Evolutionary conservation across 1,140 invertebrate species (phyloP).

Genomic region (Drosophila subobscura): DNA sequence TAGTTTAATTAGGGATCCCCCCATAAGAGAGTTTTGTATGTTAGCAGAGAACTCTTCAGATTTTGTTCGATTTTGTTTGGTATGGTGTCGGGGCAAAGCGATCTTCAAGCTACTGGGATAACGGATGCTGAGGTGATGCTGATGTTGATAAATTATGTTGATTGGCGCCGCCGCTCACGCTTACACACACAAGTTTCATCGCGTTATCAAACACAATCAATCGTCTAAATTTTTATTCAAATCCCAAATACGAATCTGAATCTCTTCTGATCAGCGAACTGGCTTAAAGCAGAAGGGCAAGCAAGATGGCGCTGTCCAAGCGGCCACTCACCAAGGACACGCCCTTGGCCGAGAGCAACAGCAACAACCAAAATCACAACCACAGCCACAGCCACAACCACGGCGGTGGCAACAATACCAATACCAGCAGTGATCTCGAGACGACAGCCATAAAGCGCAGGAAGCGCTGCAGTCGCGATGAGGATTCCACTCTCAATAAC

Average conservation of each 20-base stretch:
- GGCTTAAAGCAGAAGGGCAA: constrained; percentile 1
- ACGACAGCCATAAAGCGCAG: constrained; percentile 72
- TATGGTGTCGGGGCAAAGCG: constrained; percentile 4
- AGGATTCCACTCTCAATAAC: constrained; percentile 82
- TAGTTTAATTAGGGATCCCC: too few relatives aligned
- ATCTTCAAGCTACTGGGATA: background rate
- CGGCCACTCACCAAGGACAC: constrained; percentile 81
- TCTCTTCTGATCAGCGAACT: constrained; percentile 21
- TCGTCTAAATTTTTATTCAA: background rate
- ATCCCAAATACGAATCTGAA: background rate
- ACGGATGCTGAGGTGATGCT: background rate
- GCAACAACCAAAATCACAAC: constrained; percentile 34
- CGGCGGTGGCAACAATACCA: constrained; percentile 24
- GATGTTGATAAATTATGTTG: background rate
- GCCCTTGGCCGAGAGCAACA: constrained; percentile 65
- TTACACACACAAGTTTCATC: constrained; percentile 1
- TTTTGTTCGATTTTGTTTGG: constrained; percentile 41
- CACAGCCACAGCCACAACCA: constrained; percentile 17
- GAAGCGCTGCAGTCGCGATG: constrained; percentile 80
- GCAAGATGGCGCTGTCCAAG: constrained; percentile 79
- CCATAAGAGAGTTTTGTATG: too few relatives aligned
- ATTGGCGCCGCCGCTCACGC: background rate
- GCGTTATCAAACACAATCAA: background rate
- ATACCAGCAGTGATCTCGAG: constrained; percentile 65
- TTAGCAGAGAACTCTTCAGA: background rate